A percentile compares a stretch with the other conserved stretches of the same genome.
phyloP scores from a whole-genome alignment of 1,140 invertebrate species.

The Planococcus citri region DNA sequence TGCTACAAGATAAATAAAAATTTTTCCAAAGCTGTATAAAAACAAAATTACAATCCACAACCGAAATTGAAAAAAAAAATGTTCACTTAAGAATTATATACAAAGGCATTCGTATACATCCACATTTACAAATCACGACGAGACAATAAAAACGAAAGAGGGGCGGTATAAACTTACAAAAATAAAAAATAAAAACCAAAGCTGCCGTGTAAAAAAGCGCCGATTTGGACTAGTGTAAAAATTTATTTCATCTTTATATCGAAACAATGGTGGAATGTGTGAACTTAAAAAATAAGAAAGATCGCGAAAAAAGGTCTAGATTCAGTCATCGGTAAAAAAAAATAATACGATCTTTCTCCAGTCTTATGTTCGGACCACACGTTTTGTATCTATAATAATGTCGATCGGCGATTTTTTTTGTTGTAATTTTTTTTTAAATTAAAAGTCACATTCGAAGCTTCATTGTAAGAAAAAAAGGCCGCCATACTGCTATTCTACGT shows the following conservation, averaged over 20 bases:
- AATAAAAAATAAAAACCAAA: not conserved
- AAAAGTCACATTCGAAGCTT: not conserved
- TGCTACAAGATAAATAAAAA: conserved; percentile 11
- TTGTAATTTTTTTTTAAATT: too few species aligned
- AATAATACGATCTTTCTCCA: not conserved
- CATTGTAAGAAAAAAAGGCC: too few species aligned
- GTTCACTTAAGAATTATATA: not conserved
- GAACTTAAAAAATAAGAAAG: not conserved
- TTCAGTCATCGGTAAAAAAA: conserved; percentile 3
- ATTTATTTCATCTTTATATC: not conserved
- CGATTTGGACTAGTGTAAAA: not conserved
- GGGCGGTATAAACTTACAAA: conserved; percentile 6
- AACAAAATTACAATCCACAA: conserved; percentile 3
- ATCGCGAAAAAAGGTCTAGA: not conserved
- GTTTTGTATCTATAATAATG: not conserved
- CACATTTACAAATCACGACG: not conserved
- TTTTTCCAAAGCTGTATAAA: not conserved
- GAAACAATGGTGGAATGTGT: not conserved
- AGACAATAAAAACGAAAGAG: too few species aligned
- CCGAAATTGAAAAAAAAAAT: not conserved
- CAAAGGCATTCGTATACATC: not conserved
- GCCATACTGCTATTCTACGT: not conserved
- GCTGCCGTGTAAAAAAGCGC: not conserved
- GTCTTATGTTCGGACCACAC: not conserved
- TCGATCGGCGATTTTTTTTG: conserved; percentile 6